Base-by-base conservation (phyloP, 2,113 vertebrate species). In the Dryoscopus gambensis region DNA sequence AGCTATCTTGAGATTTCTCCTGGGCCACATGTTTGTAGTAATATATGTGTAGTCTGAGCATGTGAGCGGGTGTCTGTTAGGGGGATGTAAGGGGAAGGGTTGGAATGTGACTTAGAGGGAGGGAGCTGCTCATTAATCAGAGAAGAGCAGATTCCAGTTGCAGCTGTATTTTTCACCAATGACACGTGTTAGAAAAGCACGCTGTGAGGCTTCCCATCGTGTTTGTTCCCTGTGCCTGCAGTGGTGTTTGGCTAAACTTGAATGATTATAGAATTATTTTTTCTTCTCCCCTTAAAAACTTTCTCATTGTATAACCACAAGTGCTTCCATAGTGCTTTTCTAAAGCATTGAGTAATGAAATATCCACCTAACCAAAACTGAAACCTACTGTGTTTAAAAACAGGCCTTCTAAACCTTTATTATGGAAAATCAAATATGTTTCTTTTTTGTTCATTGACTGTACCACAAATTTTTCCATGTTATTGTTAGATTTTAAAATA, bases 1-100 rank as follows among this genome's bases (percentile, higher is more conserved):
- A 94, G 83, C 90, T 97, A 93, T 96, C 96, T 96, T 97, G 73
- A 92, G 92, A 39, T 65, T 92, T 78, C 90, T 97, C 47, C 55
- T 83, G 88, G 68, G 31, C 86, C 71, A 89, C 90, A 89, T 49
- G 73, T 96, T 93, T 2, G 4, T 84, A 71, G 77, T 75, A 90
- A 93, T 95, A 46, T 89, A 79, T 75, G 86, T 89, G 90, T 84
- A 96, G 93, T 96, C 90, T 94, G 92, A 94, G 93, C 90, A 93
- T 96, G 92, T 89, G 79, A 95, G 92, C 1, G 42, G 46, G 95
- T 96, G 95, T 95, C 92, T 96, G 71, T 56, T 70, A 49, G 76
- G 76, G 92, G 79, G 83, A 87, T 92, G 95, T 87, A 59, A 95
- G 88, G 90, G 85, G 69, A 96, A 93, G 88, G 92, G 64, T 92